A percentile compares a stretch with the other conserved stretches of the same genome.
These are phyloP conservation scores for Microctenopoma stevenorrisi DNA, from an alignment of 2,797 vertebrate genomes.

Conservation along the genomic window DNA sequence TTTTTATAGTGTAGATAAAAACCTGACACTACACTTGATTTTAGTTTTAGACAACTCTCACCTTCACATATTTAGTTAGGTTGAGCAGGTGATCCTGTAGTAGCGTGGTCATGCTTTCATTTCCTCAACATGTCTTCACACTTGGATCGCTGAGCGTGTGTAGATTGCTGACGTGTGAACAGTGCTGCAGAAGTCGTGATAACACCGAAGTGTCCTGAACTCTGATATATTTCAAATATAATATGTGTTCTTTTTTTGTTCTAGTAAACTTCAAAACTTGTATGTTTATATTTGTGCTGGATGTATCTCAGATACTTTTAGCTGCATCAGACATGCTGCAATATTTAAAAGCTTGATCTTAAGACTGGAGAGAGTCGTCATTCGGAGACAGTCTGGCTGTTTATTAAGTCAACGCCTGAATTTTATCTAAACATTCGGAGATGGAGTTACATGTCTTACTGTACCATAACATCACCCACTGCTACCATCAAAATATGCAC, in stretches of 20 bases:
- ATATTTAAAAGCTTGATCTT: slow-evolving; percentile 40
- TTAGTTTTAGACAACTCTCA: too few species aligned
- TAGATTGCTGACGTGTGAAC: slow-evolving; percentile 9
- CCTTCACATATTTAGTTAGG: too few species aligned
- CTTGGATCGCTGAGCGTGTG: slow-evolving; percentile 2
- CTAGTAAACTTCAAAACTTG: background rate
- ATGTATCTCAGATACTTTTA: background rate
- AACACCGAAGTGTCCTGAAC: background rate
- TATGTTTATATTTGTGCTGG: slow-evolving; percentile 34
- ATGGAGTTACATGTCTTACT: slow-evolving; percentile 23
- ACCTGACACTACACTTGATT: too few species aligned
- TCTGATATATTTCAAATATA: background rate
- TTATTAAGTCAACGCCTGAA: slow-evolving; percentile 28
- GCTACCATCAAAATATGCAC: slow-evolving; percentile 37
- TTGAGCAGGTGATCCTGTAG: background rate
- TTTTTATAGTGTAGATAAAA: too few species aligned
- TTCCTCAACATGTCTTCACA: slow-evolving; percentile 10
- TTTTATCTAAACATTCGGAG: slow-evolving; percentile 20
- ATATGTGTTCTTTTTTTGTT: background rate
- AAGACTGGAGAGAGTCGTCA: background rate
- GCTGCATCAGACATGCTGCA: slow-evolving; percentile 13
- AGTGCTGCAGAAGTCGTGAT: background rate
- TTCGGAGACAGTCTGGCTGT: slow-evolving; percentile 15
- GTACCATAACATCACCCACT: slow-evolving; percentile 18
- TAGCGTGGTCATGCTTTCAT: background rate